Percentiles rank a stretch among this genome's conserved stretches.
Evolutionary conservation across 2,888 invertebrate species (phyloP).

Genomic region (Machimus rusticus): DNA sequence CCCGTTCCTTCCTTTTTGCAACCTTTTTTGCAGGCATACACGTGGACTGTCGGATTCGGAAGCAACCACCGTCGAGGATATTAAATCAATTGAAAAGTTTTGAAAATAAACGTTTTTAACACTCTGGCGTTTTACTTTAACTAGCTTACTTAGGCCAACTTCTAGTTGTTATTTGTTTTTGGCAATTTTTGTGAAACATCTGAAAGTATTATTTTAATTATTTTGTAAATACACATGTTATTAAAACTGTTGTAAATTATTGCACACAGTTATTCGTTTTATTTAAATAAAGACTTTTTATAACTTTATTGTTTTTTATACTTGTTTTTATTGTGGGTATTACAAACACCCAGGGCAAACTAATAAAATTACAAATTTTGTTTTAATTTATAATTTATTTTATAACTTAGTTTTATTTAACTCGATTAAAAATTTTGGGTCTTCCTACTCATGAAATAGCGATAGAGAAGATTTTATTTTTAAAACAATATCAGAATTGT

Average conservation of each 20-base stretch:
- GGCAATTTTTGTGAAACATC: not conserved
- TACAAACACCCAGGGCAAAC: not conserved
- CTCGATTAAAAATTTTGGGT: not conserved
- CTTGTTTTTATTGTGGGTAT: not conserved
- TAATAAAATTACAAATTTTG: not conserved
- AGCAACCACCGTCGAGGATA: constrained; percentile 53
- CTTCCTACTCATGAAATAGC: not conserved
- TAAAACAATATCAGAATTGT: too few species aligned
- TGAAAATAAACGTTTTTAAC: constrained; percentile 15
- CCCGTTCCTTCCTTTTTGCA: constrained; percentile 42
- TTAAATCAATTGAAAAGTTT: constrained; percentile 34
- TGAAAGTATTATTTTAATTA: constrained; percentile 31
- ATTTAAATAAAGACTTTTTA: not conserved
- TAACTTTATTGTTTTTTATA: not conserved
- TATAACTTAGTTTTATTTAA: not conserved
- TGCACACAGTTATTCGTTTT: not conserved
- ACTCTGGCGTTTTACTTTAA: constrained; percentile 19
- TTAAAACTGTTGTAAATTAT: constrained; percentile 11
- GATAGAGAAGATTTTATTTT: not conserved
- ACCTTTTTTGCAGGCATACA: constrained; percentile 53
- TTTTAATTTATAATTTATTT: not conserved
- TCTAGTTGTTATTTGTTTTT: not conserved
- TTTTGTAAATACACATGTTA: constrained; percentile 19
- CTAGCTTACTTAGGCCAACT: not conserved
- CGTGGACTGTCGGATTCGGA: constrained; percentile 54